Conservation (phyloP, 2,113 vertebrate species). For the Megaceryle maxima region DNA sequence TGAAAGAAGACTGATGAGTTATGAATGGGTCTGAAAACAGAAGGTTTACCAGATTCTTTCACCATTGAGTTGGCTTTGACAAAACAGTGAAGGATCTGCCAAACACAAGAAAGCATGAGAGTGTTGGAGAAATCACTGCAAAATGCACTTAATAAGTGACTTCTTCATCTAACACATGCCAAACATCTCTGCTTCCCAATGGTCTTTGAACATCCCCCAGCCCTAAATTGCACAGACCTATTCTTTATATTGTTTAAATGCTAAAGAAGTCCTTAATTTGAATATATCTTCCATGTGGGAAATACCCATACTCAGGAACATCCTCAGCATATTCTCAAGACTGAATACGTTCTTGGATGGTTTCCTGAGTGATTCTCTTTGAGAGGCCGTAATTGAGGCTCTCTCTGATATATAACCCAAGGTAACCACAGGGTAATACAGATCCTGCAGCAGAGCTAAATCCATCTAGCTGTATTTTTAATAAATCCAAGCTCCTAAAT, state of each 20-base stretch:
- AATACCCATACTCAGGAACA: neutral
- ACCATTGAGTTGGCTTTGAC: neutral
- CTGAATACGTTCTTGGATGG: neutral
- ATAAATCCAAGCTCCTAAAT: neutral
- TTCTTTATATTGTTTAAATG: neutral
- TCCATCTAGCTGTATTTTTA: neutral
- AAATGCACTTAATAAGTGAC: neutral
- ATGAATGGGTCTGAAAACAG: neutral
- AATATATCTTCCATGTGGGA: neutral
- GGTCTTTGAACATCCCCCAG: neutral
- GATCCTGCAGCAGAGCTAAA: neutral
- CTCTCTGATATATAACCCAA: neutral
- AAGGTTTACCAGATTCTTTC: neutral
- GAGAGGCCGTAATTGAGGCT: neutral
- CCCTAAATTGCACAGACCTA: neutral
- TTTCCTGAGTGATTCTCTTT: neutral
- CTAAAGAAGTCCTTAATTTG: neutral
- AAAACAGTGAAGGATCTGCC: neutral
- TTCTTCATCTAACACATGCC: neutral
- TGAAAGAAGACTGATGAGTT: neutral
- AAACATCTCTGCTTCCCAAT: neutral
- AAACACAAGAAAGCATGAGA: neutral
- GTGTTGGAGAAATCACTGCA: neutral
- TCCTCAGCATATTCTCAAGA: neutral
- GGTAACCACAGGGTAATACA: neutral